Base-by-base conservation (phyloP, 1,140 invertebrate species). In the Trachymyrmex cornetzi region DNA sequence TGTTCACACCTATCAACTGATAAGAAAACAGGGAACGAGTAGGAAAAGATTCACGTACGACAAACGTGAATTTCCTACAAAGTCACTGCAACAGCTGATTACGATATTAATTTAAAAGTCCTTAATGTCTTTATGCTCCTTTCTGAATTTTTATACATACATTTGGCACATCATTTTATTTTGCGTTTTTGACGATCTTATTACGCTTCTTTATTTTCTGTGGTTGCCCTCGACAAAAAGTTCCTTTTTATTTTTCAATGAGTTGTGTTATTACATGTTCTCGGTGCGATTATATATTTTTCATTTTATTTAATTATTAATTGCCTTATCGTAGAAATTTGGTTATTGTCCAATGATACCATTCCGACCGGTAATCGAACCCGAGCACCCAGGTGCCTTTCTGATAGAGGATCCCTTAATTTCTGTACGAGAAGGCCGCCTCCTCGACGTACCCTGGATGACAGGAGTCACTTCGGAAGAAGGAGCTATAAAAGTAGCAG, bases 281-380 rank as follows among this genome's bases (percentile, higher is more conserved):
- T 34, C 30, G 22, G 9, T 55, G 0, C 7, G 22, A 19, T 0
- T 9, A 0, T 2, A 12, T n/a, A 11, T 57, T 81, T 27, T 44
- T 1, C 1, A 71, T 74, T 59, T 57, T 55, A 57, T 59, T 57
- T 34, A 38, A 55, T 80, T 50, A 75, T 74, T 9, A 22, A n/a
- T 61, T 50, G 5, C 59, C 3, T n/a, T 44, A 14, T 44, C 0
- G 19, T 67, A 97, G 97, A 93, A 95, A 24, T 97, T 97, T 95
- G 97, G 97, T 89, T 97, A 96, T 75, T 97, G 97, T 92, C 97
- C 97, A 2, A 97, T 97, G 96, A 97, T 97, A 81, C 97, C 97
- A 2, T 97, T 97, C 88, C 97, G 97, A 86, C 97, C 97, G 0
- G 97, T 97, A 0, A 93, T 97, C 24, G 97, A 98, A 93, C 96